Conservation (phyloP, 1,140 invertebrate species). For the Manduca sexta region DNA sequence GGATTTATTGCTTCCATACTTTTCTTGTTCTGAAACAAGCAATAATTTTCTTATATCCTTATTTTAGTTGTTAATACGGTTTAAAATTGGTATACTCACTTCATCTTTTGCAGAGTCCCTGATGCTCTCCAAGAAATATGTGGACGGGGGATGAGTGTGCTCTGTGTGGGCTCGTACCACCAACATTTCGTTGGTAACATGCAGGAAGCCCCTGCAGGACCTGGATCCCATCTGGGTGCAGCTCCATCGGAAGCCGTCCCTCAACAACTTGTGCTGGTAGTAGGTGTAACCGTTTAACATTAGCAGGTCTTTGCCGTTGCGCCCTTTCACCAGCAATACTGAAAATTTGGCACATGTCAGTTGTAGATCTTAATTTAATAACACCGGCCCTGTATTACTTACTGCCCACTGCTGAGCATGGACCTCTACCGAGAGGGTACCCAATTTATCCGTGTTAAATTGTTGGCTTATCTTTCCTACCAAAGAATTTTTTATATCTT, state of each 20-base stretch:
- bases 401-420: too few species aligned
- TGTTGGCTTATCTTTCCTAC: too few species aligned
- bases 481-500: too few species aligned
- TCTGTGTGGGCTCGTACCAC: slow-evolving; percentile 51
- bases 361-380: not conserved
- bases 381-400: too few species aligned
- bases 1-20: slow-evolving; percentile 21
- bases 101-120: slow-evolving; percentile 22
- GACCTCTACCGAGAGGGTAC: too few species aligned
- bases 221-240: slow-evolving; percentile 65
- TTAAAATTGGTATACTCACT: slow-evolving; percentile 24
- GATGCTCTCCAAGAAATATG: slow-evolving; percentile 37
- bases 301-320: slow-evolving; percentile 53
- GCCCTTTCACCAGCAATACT: slow-evolving; percentile 58
- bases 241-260: slow-evolving; percentile 59
- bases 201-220: slow-evolving; percentile 57
- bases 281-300: slow-evolving; percentile 62
- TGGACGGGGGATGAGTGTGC: slow-evolving; percentile 58
- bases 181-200: slow-evolving; percentile 53
- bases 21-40: slow-evolving; percentile 33
- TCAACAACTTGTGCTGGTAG: slow-evolving; percentile 55
- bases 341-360: slow-evolving; percentile 26
- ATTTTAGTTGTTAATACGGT: too few species aligned
- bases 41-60: slow-evolving; percentile 2
- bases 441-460: too few species aligned